phyloP scores from a whole-genome alignment of 2,888 invertebrate species.

The Cheilosia grossa region DNA sequence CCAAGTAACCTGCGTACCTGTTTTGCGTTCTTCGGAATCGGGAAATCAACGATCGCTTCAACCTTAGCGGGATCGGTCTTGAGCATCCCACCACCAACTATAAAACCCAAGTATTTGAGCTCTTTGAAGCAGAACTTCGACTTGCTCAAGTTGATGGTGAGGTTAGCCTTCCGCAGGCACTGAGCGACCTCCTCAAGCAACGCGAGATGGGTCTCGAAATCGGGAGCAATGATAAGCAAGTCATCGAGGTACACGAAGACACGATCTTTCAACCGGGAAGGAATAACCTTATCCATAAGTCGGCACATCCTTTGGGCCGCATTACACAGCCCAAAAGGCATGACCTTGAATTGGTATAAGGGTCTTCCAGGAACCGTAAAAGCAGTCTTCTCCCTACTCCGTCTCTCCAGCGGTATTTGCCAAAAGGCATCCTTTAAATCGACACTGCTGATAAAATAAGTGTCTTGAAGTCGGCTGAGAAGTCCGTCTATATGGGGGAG shows the following conservation, averaged over 20 bases:
- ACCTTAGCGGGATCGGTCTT: constrained; percentile 58
- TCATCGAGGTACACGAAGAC: constrained; percentile 42
- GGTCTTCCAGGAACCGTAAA: constrained; percentile 53
- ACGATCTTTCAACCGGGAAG: constrained; percentile 30
- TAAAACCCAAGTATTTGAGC: constrained; percentile 60
- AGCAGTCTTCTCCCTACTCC: constrained; percentile 39
- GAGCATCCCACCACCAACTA: constrained; percentile 19
- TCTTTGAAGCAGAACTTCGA: constrained; percentile 50
- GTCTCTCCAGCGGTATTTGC: neutral
- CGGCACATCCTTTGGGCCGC: constrained; percentile 65
- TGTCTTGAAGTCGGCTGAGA: constrained; percentile 69
- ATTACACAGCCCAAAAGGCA: constrained; percentile 67
- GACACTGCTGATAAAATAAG: constrained; percentile 74
- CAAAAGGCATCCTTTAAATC: constrained; percentile 50
- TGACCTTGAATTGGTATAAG: constrained; percentile 57
- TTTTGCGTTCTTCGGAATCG: constrained; percentile 30
- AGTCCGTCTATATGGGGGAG: constrained; percentile 73
- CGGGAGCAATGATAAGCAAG: constrained; percentile 41
- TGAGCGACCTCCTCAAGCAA: constrained; percentile 49
- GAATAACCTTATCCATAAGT: constrained; percentile 51
- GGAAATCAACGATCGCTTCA: constrained; percentile 42
- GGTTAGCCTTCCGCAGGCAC: constrained; percentile 35
- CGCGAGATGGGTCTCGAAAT: constrained; percentile 45
- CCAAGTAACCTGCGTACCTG: constrained; percentile 67
- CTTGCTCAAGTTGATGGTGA: constrained; percentile 56